Percentiles rank a stretch among this genome's conserved stretches.
Conservation (phyloP, 2,113 vertebrate genomes). For the Heterotilapia buettikoferi region DNA sequence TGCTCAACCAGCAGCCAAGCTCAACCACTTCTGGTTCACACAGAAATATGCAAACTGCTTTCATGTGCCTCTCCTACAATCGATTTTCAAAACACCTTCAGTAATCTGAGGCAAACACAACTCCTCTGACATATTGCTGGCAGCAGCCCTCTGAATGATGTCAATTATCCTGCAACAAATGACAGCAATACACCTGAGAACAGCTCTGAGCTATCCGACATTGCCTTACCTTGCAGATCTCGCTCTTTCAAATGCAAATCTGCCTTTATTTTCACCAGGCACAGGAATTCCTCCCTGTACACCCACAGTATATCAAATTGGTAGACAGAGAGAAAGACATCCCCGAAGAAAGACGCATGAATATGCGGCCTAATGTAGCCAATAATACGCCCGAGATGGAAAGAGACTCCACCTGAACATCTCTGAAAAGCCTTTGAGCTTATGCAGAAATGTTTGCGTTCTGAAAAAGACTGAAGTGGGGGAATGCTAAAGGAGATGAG, state of each 20-base stretch:
- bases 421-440: not conserved
- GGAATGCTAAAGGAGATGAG: not conserved
- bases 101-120: conserved; percentile 26
- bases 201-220: conserved; percentile 22
- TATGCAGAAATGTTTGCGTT: not conserved
- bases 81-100: conserved; percentile 12
- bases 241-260: conserved; percentile 53
- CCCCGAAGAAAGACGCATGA: not conserved
- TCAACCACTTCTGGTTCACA: not conserved
- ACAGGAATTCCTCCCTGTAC: conserved; percentile 2
- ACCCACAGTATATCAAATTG: not conserved
- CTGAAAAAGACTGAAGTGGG: not conserved
- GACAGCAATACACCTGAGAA: conserved; percentile 40
- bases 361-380: not conserved
- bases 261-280: conserved; percentile 13
- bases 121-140: not conserved
- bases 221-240: conserved; percentile 40
- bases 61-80: not conserved
- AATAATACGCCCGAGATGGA: not conserved
- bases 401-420: not conserved
- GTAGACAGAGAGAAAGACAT: not conserved
- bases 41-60: not conserved
- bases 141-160: conserved; percentile 19
- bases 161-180: conserved; percentile 52
- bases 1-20: not conserved